Evolutionary conservation across 92 coral and sea anemone genomes (phyloP), one percentile per base, ranked within the genome.

Genomic region (Porites rus): DNA sequence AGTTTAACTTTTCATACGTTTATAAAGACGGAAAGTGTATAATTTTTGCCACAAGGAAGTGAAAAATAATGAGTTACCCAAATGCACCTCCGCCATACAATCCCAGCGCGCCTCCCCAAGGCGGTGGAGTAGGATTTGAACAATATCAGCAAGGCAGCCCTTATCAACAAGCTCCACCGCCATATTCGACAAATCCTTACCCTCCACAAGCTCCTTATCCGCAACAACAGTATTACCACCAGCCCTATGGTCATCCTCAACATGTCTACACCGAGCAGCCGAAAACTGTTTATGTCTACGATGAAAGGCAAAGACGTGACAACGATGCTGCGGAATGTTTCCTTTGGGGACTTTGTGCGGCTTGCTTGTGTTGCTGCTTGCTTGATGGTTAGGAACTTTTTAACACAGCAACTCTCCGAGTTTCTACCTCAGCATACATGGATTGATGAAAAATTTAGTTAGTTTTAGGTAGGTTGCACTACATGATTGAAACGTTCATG

Each of bases 321-420:
- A 63, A 88, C 59, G 91, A 93, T 54, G 96, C 89, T 0, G 96
- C 94, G 9, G 98, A 94, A 3, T 97, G 99, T 75, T 90, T 95
- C 16, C 80, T 97, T 12, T 93, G 91, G 87, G 98, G 96, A 25
- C 87, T 96, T 7, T 97, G 99, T 52, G 99, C 97, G 0, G 96
- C 96, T 2, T 97, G 99, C 76, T 65, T 97, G 82, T 97, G 99
- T 64, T 97, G 99, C 59, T 97, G 98, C 65, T 69, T 97, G 72
- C 75, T 97, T 12, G 88, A 84, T 72, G 20, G 22, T 38, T 75
- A 51, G 62, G 18, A 18, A 8, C 17, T 28, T 24, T 76, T 56
- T 10, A 16, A 10, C 18, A 76, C 25, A 76, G 66, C 64, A 38
- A 38, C 46, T 38, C 28, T 25, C 28, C 28, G 28, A 25, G 46